A percentile compares a stretch with the other conserved stretches of the same genome.
Conservation (phyloP, 2,797 vertebrate species). For the Bovichtus diacanthus region DNA sequence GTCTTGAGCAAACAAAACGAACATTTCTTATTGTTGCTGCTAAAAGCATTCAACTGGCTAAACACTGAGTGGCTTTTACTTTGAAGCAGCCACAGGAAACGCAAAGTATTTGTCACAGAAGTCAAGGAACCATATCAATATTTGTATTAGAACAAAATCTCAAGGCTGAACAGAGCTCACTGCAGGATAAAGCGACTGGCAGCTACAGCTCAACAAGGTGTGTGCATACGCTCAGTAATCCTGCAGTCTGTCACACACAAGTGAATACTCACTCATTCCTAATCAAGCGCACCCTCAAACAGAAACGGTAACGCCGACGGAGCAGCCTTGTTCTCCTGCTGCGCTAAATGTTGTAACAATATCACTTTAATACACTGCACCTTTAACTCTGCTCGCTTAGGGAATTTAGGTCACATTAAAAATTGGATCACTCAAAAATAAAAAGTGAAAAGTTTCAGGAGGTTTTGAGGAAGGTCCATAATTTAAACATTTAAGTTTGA, state of each 20-base stretch:
- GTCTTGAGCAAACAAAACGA: constrained; percentile 64
- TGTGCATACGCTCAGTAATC: neutral
- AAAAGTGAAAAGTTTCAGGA: constrained; percentile 45
- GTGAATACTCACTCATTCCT: constrained; percentile 36
- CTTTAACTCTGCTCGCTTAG: constrained; percentile 32
- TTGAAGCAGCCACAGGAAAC: neutral
- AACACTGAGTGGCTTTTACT: neutral
- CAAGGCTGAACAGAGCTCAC: neutral
- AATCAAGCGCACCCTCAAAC: constrained; percentile 10
- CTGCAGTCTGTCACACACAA: neutral
- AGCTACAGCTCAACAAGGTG: neutral
- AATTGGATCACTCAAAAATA: constrained; percentile 30
- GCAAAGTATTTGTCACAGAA: neutral
- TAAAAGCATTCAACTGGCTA: neutral
- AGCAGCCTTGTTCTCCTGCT: constrained; percentile 54
- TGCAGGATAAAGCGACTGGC: neutral
- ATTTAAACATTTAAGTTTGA: constrained; percentile 21
- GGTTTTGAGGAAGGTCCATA: neutral
- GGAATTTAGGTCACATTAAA: constrained; percentile 57
- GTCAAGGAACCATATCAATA: neutral
- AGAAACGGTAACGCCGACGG: constrained; percentile 27
- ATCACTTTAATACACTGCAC: constrained; percentile 36
- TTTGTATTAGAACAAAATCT: neutral
- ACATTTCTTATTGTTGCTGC: too few relatives aligned
- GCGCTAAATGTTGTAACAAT: constrained; percentile 39